Base-by-base conservation (phyloP, 2,888 invertebrate species). In the Hemithea aestivaria region DNA sequence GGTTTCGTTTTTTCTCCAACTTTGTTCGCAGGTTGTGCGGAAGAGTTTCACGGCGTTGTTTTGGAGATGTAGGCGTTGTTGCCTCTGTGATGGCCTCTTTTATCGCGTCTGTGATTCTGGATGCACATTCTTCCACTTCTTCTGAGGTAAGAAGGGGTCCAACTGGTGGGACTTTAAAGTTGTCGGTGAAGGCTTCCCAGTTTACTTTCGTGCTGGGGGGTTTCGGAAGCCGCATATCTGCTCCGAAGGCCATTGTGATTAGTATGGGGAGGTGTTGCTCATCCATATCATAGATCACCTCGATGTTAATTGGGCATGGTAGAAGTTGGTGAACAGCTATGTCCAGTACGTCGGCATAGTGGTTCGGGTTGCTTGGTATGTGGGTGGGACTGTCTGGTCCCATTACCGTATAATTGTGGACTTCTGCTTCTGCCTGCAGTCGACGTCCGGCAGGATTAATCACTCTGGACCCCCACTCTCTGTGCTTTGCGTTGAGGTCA, bases 211-310 rank as follows among this genome's bases (percentile, higher is more conserved):
- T 21, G 5, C 7, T 6, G 1, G 16, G 7, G 1, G 9, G 27
- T 1, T 5, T 7, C 1, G 10, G 9, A 1, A n/a, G 0, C 0
- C 6, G n/a, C 6, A 2, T 1, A 2, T 21, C 7, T 8, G 2
- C 1, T 0, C 5, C 1, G 0, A n/a, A 11, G 5, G 21, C 30
- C 0, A 30, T 6, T 0, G 27, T 35, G n/a, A 28, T 23, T 1
- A 27, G 10, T 3, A 35, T 7, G 10, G 35, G 27, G 12, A 35
- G 27, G 8, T 35, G 35, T 7, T 16, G 22, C 9, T 27, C 23
- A 10, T 35, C 22, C 0, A 30, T 10, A 22, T 32, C 33, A 5
- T 31, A 24, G 1, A 31, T 1, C 3, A 24, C 24, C 24, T 31
- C 31, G 0, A 31, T 2, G 1, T n/a, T 7, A 1, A 31, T 31